Conservation (phyloP, 1,140 invertebrate genomes). For the Pseudachorutes palmiensis region DNA sequence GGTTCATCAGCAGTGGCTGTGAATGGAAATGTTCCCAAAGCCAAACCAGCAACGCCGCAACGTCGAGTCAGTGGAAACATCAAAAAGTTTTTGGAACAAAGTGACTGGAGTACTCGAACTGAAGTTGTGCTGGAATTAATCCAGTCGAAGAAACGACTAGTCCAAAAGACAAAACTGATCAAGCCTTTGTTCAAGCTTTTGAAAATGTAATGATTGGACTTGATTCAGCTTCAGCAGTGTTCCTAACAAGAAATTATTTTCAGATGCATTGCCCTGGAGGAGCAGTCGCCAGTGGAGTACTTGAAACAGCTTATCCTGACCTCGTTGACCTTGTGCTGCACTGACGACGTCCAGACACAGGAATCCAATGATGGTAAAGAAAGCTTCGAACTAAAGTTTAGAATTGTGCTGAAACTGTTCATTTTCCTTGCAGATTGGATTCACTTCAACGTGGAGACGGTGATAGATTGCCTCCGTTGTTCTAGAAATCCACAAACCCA, state of each 20-base stretch:
- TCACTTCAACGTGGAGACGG: slow-evolving; percentile 65
- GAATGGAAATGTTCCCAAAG: background rate
- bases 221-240: no score
- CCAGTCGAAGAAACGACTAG: slow-evolving; percentile 69
- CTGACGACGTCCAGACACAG: slow-evolving; percentile 44
- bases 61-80: background rate
- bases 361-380: slow-evolving; percentile 39
- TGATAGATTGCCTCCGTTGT: slow-evolving; percentile 77
- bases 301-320: slow-evolving; percentile 77
- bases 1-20: background rate
- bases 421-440: slow-evolving; percentile 29
- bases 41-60: background rate
- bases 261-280: slow-evolving; percentile 67
- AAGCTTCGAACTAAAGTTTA: slow-evolving; percentile 5
- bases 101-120: slow-evolving; percentile 60
- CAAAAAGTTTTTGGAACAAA: background rate
- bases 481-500: slow-evolving; percentile 90
- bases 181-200: slow-evolving; percentile 71
- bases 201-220: slow-evolving; percentile 57
- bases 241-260: no score
- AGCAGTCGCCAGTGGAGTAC: slow-evolving; percentile 77
- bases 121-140: slow-evolving; percentile 71
- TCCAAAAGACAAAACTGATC: slow-evolving; percentile 56
- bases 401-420: slow-evolving; percentile 12
- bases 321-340: slow-evolving; percentile 62